Base-by-base conservation (phyloP, 2,113 vertebrate genomes). In the Turnix velox region DNA sequence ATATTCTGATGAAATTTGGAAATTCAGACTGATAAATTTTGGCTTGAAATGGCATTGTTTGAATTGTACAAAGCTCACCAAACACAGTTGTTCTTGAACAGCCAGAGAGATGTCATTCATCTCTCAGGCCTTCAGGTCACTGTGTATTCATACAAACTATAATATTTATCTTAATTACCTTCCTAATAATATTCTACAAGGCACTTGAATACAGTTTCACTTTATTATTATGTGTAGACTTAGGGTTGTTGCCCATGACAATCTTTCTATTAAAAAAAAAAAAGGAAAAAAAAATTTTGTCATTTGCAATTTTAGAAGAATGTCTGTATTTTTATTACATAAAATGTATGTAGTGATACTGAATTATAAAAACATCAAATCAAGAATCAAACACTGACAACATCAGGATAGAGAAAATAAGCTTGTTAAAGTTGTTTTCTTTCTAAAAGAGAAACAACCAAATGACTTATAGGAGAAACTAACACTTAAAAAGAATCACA, bases 281-380 rank as follows among this genome's bases (percentile, higher is more conserved):
- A 10, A 24, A 35, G 6, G 1, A 42, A 8, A n/a, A 45, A 62
- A 24, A 18, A 4, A 24, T n/a, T n/a, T n/a, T n/a, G n/a, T n/a
- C n/a, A 65, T 2, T 12, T 52, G 25, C 31, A 69, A 33, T 66
- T 48, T 84, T 69, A 43, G 27, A 15, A 68, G 72, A 79, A 37
- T 1, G 2, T 22, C 37, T 4, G 0, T 43, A 18, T 63, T 90
- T 71, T 72, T 4, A 3, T 37, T 25, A 52, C 5, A 52, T n/a
- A 72, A 42, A 46, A 77, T 46, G 55, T 40, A 43, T 28, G 33
- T 16, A 73, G 37, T 46, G 35, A 68, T 35, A 57, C 2, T 16
- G 11, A 28, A 58, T 57, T 59, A 78, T n/a, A 51, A 88, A 81
- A 62, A 76, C 31, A n/a, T 14, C 72, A 88, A 57, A 65, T 55